Conservation (phyloP, 1,140 invertebrate species). For the Drosophila orosa region DNA sequence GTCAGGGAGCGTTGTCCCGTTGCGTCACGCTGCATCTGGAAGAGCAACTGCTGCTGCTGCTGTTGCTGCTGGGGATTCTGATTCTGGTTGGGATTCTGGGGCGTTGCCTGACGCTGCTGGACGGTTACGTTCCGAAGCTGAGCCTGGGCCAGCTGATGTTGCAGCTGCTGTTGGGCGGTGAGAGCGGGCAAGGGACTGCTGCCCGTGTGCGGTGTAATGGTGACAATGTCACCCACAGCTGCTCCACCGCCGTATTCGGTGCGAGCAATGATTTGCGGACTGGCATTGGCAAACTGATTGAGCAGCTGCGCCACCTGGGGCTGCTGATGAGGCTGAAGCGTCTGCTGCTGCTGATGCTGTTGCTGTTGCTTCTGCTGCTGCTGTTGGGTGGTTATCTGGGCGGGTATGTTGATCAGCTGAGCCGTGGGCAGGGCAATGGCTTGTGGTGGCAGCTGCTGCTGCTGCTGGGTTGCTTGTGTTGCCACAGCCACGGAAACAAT, state of each 20-base stretch:
- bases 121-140: slow-evolving; percentile 78
- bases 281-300: slow-evolving; percentile 59
- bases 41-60: slow-evolving; percentile 67
- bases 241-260: slow-evolving; percentile 63
- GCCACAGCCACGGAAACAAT: slow-evolving; percentile 17
- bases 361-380: slow-evolving; percentile 47
- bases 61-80: slow-evolving; percentile 62
- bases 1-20: slow-evolving; percentile 63
- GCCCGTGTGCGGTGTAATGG: slow-evolving; percentile 69
- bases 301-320: slow-evolving; percentile 64
- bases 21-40: slow-evolving; percentile 76
- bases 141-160: slow-evolving; percentile 73
- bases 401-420: slow-evolving; percentile 69
- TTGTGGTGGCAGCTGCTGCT: slow-evolving; percentile 20
- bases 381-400: slow-evolving; percentile 65
- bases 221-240: slow-evolving; percentile 76
- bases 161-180: slow-evolving; percentile 70
- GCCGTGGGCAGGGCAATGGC: slow-evolving; percentile 34
- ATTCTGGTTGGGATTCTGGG: slow-evolving; percentile 53
- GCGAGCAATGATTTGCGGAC: slow-evolving; percentile 62
- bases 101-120: slow-evolving; percentile 68
- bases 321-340: slow-evolving; percentile 22
- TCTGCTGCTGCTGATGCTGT: slow-evolving; percentile 18
- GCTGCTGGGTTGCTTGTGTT: slow-evolving; percentile 1
- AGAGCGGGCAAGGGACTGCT: slow-evolving; percentile 62